Evolutionary conservation across 1,140 invertebrate genomes (phyloP), one percentile per base, ranked within the genome.

Genomic region (Physella acuta): DNA sequence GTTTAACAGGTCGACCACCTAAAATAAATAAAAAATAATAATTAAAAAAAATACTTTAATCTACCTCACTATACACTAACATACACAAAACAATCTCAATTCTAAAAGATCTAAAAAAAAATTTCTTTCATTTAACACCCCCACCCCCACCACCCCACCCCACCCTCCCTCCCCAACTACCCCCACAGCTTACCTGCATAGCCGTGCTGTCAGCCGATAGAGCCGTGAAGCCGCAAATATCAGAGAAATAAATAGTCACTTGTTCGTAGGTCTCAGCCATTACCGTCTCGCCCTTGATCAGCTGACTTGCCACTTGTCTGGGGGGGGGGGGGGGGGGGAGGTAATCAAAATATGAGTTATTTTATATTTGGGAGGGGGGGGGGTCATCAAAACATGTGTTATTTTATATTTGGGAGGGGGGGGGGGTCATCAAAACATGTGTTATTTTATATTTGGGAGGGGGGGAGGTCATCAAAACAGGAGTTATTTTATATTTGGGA

Each of bases 181-280:
- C 24, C 28, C 24, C 17, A 5, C 58, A 14, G 58, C 61, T 59
- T 0, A 73, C 69, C 68, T 73, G 51, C 63, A 73, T 68, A n/a
- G 66, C 62, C 14, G 65, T 96, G 69, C 93, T 95, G 79, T 93
- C 89, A 0, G 95, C 93, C 0, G 94, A 97, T 17, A 98, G 87
- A 49, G 92, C 89, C 0, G 95, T 98, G 84, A 98, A 98, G 11
- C 94, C 95, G 39, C 97, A 95, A 74, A 98, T 98, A 82, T 98
- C 96, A 78, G 93, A 95, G 86, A 98, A 98, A 87, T 96, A 97
- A 55, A 74, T 96, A 0, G 95, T 97, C n/a, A 97, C 95, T 79
- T 90, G 90, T 75, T 96, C 93, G 83, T 93, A 98, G 0, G 91
- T 93, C 84, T 98, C 95, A 0, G 95, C 94, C 73, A 93, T 91